Base-by-base conservation (phyloP, 2,888 invertebrate species). In the Scelioninae gen. 2 region DNA sequence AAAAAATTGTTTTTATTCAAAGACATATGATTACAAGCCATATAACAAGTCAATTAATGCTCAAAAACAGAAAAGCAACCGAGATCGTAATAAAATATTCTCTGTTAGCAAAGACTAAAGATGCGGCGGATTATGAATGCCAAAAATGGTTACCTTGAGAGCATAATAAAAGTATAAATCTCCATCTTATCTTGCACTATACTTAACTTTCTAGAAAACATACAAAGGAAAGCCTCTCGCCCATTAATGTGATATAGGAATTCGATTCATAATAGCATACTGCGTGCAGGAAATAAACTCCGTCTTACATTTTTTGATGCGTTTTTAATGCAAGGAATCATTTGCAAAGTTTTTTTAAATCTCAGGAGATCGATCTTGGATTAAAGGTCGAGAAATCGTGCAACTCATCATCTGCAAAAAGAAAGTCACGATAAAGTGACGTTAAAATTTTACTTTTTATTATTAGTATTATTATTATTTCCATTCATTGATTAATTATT, bases 161-260 rank as follows among this genome's bases (percentile, higher is more conserved):
- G 35, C 37, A 48, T 31, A 60, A 60, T 48, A 60, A 48, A 60
- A 67, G 46, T 57, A 28, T 45, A 48, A 18, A 67, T 67, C 57
- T 67, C 48, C 48, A 46, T 46, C 46, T 55, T 55, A 46, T 61
- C 69, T 46, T 37, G 16, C 31, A 48, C 61, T 69, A 61, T 69
- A 69, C 69, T 69, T 69, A 70, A 70, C 70, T 63, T 70, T 70
- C 70, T 70, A 70, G 70, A 70, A 70, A 70, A 70, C 70, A 70
- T 63, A 70, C 63, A 70, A 70, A 70, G 57, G 57, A 70, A 70
- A 70, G 63, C 50, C 70, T 55, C 9, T 35, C 48, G 31, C 25
- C 43, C 53, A 61, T 69, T 69, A 69, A 69, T 63, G 55, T 25
- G 39, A 28, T 46, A 41, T 39, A 55, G 16, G 52, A 63, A 55